Base-by-base conservation (phyloP, 2,113 vertebrate species). In the Ciconia stormi region DNA sequence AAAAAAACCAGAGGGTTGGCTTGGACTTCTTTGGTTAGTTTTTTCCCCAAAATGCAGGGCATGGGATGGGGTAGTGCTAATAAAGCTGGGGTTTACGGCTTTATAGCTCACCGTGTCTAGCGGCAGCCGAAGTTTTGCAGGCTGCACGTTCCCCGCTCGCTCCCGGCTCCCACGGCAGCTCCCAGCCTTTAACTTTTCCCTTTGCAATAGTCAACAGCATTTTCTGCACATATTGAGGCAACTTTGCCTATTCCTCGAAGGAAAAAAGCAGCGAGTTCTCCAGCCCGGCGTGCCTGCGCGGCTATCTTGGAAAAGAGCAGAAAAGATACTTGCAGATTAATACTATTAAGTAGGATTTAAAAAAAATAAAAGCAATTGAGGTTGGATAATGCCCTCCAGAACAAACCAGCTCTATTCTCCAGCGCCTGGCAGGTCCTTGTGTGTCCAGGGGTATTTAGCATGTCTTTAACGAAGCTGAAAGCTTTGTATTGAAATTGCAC, bases 291-390 rank as follows among this genome's bases (percentile, higher is more conserved):
- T 26, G 76, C 44, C 36, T 20, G 9, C 21, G 53, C 63, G 7
- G 46, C 46, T 16, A 4, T 3, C 55, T 70, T 6, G 11, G 63
- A 56, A 70, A 77, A 70, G 56, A 53, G 18, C 80, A 49, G 66
- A 78, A 63, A 69, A 62, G 71, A 69, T 13, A 61, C 38, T 69
- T 40, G 80, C n/a, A 32, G 55, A 71, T 84, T 62, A 90, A 84
- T 90, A 70, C 70, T 46, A 72, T 82, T 90, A 90, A 90, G 82
- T 18, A 59, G 71, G 82, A 87, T 87, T 94, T 59, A 30, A 76
- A 87, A 36, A 69, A 49, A 23, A 26, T 23, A 40, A 38, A 56
- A 65, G 87, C 62, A 76, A 82, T 46, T 36, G 87, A 52, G 50
- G 47, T 6, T 15, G 58, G 77, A 82, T 77, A 81, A 94, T 27